These are phyloP conservation scores for Limnephilus rhombicus DNA, from an alignment of 2,888 invertebrate genomes.

Conservation along the genomic window DNA sequence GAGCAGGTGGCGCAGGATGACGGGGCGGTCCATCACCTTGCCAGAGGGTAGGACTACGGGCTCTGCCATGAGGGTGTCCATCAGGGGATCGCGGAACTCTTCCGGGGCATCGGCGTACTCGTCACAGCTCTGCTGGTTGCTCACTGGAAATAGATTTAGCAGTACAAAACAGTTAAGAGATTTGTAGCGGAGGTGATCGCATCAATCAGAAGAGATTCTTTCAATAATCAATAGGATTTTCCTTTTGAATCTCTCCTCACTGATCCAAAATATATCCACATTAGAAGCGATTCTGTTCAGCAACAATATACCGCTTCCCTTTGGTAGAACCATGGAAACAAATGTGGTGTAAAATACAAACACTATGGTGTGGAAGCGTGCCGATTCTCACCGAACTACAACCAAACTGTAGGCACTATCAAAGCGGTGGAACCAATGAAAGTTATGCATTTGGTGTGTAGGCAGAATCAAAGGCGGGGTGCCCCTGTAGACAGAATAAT, in stretches of 20 bases:
- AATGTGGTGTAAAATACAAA: too few species aligned
- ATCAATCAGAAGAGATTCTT: background rate
- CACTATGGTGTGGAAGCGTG: too few species aligned
- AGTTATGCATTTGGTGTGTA: too few species aligned
- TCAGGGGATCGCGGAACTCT: conserved; percentile 96
- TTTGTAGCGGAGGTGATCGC: background rate
- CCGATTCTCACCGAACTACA: too few species aligned
- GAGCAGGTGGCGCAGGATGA: conserved; percentile 94
- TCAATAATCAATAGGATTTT: background rate
- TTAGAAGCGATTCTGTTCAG: background rate
- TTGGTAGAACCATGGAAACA: background rate
- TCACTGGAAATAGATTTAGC: conserved; percentile 72
- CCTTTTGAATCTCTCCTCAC: background rate
- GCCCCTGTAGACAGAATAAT: too few species aligned
- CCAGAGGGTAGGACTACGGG: conserved; percentile 96
- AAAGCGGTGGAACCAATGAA: too few species aligned
- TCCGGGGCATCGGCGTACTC: conserved; percentile 97
- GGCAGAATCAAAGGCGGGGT: too few species aligned
- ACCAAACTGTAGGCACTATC: too few species aligned
- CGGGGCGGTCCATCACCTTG: conserved; percentile 94
- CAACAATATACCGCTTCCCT: background rate
- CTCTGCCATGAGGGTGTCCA: conserved; percentile 98
- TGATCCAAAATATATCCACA: background rate
- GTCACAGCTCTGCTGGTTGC: conserved; percentile 92
- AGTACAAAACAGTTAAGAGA: background rate